A percentile compares a stretch with the other conserved stretches of the same genome.
Conservation (phyloP, 2,888 invertebrate species). For the Sinhomidia bicolor region DNA sequence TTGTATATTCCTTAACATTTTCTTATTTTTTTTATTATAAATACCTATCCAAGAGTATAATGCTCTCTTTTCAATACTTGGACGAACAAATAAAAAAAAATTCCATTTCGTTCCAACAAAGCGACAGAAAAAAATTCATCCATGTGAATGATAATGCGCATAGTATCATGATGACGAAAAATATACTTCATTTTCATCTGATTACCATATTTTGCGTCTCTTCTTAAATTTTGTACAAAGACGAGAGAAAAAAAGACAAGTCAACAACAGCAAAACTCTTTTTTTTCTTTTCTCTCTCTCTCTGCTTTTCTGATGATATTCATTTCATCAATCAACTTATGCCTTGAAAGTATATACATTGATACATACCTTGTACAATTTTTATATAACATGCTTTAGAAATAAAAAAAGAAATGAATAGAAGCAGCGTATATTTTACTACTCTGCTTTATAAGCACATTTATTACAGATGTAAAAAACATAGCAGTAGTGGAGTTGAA, state of each 20-base stretch:
- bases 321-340: slow-evolving; percentile 46
- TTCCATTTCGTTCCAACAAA: no score
- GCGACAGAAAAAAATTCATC: slow-evolving; percentile 6
- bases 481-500: neutral
- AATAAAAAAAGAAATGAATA: neutral
- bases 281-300: no score
- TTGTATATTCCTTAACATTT: slow-evolving; percentile 3
- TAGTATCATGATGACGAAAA: neutral
- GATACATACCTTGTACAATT: no score
- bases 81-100: neutral
- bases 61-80: neutral
- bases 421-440: slow-evolving; percentile 14
- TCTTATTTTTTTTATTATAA: neutral
- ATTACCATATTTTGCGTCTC: slow-evolving; percentile 49
- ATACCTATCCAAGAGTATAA: neutral
- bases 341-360: neutral
- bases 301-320: neutral
- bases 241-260: neutral
- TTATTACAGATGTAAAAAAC: neutral
- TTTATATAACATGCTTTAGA: no score
- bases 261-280: slow-evolving; percentile 28
- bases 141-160: neutral
- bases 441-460: neutral
- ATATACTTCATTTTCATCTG: slow-evolving; percentile 24
- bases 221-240: neutral